A percentile compares a stretch with the other conserved stretches of the same genome.
Evolutionary conservation across 2,113 vertebrate genomes (phyloP).

Genomic region (Aleadryas rufinucha): DNA sequence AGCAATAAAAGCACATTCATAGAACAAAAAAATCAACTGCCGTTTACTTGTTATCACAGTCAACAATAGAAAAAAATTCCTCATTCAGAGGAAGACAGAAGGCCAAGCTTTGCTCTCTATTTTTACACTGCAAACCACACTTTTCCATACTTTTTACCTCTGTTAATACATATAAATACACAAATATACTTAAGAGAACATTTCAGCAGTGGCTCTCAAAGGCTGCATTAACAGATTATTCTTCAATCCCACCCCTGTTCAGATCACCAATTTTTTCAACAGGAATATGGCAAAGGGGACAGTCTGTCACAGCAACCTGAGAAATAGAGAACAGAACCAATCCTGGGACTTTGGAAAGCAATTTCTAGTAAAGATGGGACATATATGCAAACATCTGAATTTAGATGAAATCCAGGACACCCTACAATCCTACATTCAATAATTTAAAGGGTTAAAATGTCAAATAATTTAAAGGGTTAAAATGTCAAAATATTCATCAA

Average conservation of each 20-base stretch:
- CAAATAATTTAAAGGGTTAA: neutral
- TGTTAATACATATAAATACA: neutral
- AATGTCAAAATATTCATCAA: neutral
- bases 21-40: neutral
- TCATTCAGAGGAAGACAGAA: neutral
- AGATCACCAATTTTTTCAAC: neutral
- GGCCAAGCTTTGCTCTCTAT: neutral
- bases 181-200: neutral
- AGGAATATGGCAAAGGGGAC: neutral
- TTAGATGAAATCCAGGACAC: neutral
- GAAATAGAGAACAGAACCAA: neutral
- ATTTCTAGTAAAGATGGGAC: neutral
- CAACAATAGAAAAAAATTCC: neutral
- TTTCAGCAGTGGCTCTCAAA: neutral
- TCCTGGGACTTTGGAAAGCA: neutral
- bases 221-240: neutral
- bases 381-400: neutral
- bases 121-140: neutral
- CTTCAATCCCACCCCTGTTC: neutral
- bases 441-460: neutral
- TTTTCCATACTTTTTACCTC: neutral
- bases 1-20: neutral
- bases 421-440: neutral
- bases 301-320: neutral
- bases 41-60: neutral